These are phyloP conservation scores for Chinchilla lanigera DNA, from an alignment of 2,113 vertebrate genomes.

Conservation along the genomic window DNA sequence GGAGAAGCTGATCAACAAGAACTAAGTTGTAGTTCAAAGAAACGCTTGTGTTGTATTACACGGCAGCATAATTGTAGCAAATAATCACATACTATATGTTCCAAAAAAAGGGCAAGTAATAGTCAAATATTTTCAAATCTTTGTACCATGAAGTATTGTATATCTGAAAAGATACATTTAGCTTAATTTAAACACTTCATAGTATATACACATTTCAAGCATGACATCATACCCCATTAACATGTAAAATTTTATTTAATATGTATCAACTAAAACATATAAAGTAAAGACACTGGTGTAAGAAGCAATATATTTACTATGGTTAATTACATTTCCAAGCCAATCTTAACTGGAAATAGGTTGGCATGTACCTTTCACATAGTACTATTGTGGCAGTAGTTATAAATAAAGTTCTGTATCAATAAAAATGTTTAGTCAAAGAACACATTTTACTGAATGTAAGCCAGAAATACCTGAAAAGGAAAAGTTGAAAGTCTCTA, in stretches of 20 bases:
- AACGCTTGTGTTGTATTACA: background rate
- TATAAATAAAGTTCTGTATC: background rate
- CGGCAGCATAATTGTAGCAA: background rate
- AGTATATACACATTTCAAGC: background rate
- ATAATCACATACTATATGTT: background rate
- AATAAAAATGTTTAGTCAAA: background rate
- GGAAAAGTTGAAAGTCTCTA: background rate
- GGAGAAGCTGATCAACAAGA: background rate
- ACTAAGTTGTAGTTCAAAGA: background rate
- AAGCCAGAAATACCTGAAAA: background rate
- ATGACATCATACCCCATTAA: background rate
- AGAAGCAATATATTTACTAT: background rate
- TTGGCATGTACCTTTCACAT: background rate
- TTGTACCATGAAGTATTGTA: background rate
- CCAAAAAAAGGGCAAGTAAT: background rate
- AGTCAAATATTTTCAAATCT: background rate
- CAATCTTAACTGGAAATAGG: background rate
- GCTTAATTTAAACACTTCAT: background rate
- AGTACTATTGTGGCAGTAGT: background rate
- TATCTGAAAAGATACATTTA: background rate
- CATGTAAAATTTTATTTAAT: background rate
- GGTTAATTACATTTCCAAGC: background rate
- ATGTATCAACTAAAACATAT: background rate
- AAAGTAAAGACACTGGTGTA: background rate
- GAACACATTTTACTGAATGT: background rate